Evolutionary conservation across 35 echinoderm and acorn worm genomes (phyloP), one percentile per base, ranked within the genome.

Genomic region (Amphiura filiformis): DNA sequence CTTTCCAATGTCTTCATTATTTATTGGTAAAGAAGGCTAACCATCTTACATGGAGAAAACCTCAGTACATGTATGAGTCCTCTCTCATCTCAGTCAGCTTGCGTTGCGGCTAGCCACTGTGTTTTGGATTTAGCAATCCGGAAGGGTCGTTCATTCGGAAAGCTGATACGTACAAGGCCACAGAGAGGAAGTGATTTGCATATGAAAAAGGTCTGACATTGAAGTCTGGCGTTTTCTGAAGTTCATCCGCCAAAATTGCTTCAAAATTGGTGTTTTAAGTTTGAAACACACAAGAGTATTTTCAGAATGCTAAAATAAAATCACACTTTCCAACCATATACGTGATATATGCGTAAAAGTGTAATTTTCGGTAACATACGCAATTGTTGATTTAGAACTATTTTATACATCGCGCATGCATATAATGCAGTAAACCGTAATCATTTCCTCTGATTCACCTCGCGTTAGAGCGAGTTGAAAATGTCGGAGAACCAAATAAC

Each of bases 121-220:
- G 61, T 70, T 70, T 70, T 70, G 61, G 61, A 70, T 70, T 70
- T 52, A 23, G 11, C 9, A 70, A 70, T 70, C 61, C 61, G 61
- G 61, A 70, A 70, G 61, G 61, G 61, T 30, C 61, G 61, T 70
- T 52, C 42, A 61, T 81, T 92, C 94, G 87, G 94, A 92, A 96
- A 96, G 94, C 94, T 87, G 94, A 96, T 96, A 96, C 82, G 82
- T 96, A 96, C 94, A 96, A 96, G 94, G 94, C 94, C 94, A 96
- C 86, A 96, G 86, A 96, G 94, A 96, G 94, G 94, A 96, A 96
- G 90, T 96, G 76, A 95, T 92, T 92, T 96, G 94, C 94, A 96
- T 96, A 95, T 96, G 90, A 96, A 96, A 96, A 91, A 86, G 94
- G 82, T 86, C 87, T 92, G 94, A 91, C 89, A 91, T 90, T 91